Evolutionary conservation across 2,113 vertebrate genomes (phyloP).

Genomic region (Urocynchramus pylzowi): DNA sequence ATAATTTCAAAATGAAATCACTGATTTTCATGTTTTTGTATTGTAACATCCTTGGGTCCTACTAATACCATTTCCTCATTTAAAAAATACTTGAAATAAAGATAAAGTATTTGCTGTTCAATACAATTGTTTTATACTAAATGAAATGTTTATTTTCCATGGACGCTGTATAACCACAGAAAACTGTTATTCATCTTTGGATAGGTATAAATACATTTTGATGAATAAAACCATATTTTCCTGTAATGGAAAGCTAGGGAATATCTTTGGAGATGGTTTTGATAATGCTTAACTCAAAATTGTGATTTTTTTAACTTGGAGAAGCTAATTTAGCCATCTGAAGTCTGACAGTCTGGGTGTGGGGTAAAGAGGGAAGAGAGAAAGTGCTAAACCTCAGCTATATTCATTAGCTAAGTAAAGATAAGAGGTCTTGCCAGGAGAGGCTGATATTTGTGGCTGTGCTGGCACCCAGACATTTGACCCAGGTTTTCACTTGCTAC

Average conservation of each 20-base stretch:
- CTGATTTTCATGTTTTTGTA: not conserved
- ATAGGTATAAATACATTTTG: not conserved
- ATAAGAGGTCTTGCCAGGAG: not conserved
- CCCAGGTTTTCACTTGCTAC: not conserved
- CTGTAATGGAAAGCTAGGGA: not conserved
- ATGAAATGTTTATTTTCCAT: not conserved
- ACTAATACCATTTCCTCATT: not conserved
- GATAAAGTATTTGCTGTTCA: not conserved
- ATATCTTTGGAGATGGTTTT: not conserved
- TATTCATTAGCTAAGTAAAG: not conserved
- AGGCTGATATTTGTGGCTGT: not conserved
- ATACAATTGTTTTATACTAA: not conserved
- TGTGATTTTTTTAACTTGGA: not conserved
- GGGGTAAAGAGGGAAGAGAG: not conserved
- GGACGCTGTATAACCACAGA: not conserved
- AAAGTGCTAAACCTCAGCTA: not conserved
- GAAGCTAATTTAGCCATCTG: not conserved
- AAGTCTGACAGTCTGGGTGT: not conserved
- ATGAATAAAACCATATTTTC: not conserved
- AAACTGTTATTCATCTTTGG: not conserved
- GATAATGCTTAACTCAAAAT: not conserved
- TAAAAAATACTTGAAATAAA: not conserved
- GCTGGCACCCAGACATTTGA: not conserved
- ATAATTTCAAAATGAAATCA: not conserved
- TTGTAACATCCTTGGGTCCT: not conserved